Base-by-base conservation (phyloP, 2,797 vertebrate genomes). In the Coccyzus lansbergi region DNA sequence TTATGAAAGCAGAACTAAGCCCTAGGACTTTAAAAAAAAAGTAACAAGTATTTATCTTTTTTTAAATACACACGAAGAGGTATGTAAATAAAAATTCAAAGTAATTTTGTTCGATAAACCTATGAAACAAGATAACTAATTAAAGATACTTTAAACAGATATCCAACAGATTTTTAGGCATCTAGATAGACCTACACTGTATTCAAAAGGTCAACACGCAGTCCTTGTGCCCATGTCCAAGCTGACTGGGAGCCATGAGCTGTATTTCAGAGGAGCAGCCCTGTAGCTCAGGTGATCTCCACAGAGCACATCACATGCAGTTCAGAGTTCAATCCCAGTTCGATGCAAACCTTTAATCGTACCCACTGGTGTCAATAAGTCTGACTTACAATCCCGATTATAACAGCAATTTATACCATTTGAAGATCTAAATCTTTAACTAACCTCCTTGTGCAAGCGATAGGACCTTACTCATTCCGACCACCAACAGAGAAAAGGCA, bases 281-380 rank as follows among this genome's bases (percentile, higher is more conserved):
- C n/a, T n/a, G n/a, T n/a, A n/a, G n/a, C n/a, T n/a, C n/a, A n/a
- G n/a, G n/a, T n/a, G n/a, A n/a, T n/a, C n/a, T n/a, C n/a, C n/a
- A n/a, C n/a, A n/a, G n/a, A n/a, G n/a, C 12, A 51, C 20, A 48
- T 3, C 46, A 42, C 52, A 46, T 0, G 1, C 12, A 59, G 69
- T 4, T 62, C 34, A 69, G 59, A 60, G 20, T 24, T 7, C 11
- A 12, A 51, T 28, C 40, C 65, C 64, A 74, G 3, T 55, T 29
- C 25, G 34, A 84, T 17, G 28, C 13, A 36, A 60, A 25, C 38
- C n/a, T 71, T 31, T 59, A 12, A 70, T 42, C 15, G 42, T 63
- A 52, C 6, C 46, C 29, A 7, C 33, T 44, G 38, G 13, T 17
- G n/a, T 15, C 52, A 77, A 72, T 7, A 20, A 51, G 34, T 38